Percentiles rank a stretch among this genome's conserved stretches.
These are phyloP conservation scores for Margarornis squamiger DNA, from an alignment of 2,797 vertebrate genomes.

Conservation along the genomic window DNA sequence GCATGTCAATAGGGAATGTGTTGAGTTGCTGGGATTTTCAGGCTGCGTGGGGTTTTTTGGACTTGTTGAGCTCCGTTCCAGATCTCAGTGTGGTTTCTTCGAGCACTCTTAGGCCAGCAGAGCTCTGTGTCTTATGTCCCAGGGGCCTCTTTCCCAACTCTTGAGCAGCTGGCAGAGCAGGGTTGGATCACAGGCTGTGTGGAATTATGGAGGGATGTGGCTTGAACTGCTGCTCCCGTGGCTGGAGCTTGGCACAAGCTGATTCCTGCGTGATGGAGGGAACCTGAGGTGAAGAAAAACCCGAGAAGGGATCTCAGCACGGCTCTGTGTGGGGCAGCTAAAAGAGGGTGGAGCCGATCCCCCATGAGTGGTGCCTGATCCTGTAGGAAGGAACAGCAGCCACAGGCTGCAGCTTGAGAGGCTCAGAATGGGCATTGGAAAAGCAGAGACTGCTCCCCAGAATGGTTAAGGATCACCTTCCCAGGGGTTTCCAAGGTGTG, in stretches of 20 bases:
- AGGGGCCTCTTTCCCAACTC: neutral
- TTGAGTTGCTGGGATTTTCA: neutral
- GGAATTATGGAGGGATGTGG: neutral
- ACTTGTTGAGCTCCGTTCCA: fast-evolving
- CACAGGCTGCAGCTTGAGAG: neutral
- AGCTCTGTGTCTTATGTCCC: neutral
- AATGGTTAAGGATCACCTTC: neutral
- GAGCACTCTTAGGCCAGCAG: neutral
- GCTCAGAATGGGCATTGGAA: neutral
- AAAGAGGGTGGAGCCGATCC: neutral
- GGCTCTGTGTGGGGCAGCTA: neutral
- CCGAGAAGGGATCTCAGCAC: neutral
- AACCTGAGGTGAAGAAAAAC: neutral
- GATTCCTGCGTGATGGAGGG: neutral
- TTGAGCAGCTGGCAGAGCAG: neutral
- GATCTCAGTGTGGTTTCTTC: neutral
- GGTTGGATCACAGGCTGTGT: fast-evolving
- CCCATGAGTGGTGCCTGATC: neutral
- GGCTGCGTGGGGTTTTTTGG: neutral
- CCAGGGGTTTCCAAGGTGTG: neutral
- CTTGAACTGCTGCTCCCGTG: neutral
- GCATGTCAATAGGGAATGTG: neutral
- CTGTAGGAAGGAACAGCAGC: neutral
- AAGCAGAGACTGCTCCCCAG: neutral
- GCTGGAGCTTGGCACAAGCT: neutral